Base-by-base conservation (phyloP, 1,140 invertebrate species). In the Neodiprion pinetum region DNA sequence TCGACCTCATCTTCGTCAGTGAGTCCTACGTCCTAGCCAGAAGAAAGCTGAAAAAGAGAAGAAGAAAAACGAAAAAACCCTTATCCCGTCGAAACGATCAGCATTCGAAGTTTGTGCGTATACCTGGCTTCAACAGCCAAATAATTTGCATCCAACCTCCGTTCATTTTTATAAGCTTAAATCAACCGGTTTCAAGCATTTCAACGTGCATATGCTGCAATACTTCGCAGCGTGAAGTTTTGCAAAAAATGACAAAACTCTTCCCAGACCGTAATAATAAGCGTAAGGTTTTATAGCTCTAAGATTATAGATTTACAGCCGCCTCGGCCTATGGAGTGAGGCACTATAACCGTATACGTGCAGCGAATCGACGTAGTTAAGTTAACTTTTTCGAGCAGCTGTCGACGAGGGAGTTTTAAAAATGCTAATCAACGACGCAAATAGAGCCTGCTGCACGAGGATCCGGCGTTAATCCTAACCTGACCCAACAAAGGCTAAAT, bases 401-500 rank as follows among this genome's bases (percentile, higher is more conserved):
- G 67, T 47, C 21, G 70, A 71, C 9, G 14, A 14, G 48, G 53
- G 53, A 17, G 53, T 61, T 61, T 70, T 23, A 69, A 69, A 12
- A 69, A 69, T 12, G 21, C 40, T 69, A 23, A 71, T 40, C n/a
- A 17, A 48, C 11, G 48, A 50, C 70, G 70, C 70, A 71, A 71
- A 71, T 28, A 71, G 9, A 71, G n/a, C 53, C 53, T 17, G 7
- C 11, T 61, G 8, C n/a, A 40, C 1, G 28, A 28, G 67, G 21
- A 74, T 70, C 47, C 61, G 17, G 50, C 70, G 78, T 77, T 77
- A 73, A 68, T 40, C 28, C 28, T 4, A 40, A 40, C 28, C 28
- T 40, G 28, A 77, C 79, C 74, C 78, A 77, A 80, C 74, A 73
- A 78, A 77, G 73, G 72, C 76, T 74, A 77, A 78, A 66, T 50